These are phyloP conservation scores for Chlorops oryzae DNA, from an alignment of 1,140 invertebrate species.

Conservation along the genomic window DNA sequence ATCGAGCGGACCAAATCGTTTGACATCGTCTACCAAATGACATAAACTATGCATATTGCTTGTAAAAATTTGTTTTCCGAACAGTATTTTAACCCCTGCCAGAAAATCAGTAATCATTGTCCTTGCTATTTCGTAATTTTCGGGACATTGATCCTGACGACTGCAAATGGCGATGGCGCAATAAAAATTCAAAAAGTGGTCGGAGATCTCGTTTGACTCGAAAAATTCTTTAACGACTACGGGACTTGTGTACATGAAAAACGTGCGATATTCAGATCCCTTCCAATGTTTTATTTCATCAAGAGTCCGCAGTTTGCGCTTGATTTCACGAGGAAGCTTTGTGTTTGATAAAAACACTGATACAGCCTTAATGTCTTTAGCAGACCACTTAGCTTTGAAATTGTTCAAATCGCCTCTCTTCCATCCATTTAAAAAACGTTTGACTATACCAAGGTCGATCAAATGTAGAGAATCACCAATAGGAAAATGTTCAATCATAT, in stretches of 20 bases:
- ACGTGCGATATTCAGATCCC: constrained; percentile 2
- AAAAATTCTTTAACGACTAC: constrained; percentile 1
- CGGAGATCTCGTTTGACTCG: neutral
- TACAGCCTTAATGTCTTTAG: neutral
- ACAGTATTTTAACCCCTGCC: neutral
- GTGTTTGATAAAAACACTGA: neutral
- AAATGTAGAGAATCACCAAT: constrained; percentile 24
- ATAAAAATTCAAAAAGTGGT: neutral
- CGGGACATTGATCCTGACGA: constrained; percentile 1
- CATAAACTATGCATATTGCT: too few species aligned
- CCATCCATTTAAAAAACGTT: constrained; percentile 22
- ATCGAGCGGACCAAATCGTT: neutral
- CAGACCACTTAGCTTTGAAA: constrained; percentile 7
- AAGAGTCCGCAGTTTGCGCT: neutral
- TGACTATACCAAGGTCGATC: too few species aligned
- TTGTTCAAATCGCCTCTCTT: constrained; percentile 16
- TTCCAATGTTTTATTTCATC: neutral
- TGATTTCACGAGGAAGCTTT: constrained; percentile 1
- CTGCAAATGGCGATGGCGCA: neutral
- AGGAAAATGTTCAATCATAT: constrained; percentile 28
- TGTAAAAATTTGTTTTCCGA: constrained; percentile 1
- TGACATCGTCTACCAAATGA: neutral
- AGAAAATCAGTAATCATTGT: neutral
- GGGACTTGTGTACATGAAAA: neutral
- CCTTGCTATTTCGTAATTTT: neutral